Percentiles rank a stretch among this genome's conserved stretches.
Evolutionary conservation across 2,888 invertebrate species (phyloP).

Genomic region (Nephrocerus scutellatus): DNA sequence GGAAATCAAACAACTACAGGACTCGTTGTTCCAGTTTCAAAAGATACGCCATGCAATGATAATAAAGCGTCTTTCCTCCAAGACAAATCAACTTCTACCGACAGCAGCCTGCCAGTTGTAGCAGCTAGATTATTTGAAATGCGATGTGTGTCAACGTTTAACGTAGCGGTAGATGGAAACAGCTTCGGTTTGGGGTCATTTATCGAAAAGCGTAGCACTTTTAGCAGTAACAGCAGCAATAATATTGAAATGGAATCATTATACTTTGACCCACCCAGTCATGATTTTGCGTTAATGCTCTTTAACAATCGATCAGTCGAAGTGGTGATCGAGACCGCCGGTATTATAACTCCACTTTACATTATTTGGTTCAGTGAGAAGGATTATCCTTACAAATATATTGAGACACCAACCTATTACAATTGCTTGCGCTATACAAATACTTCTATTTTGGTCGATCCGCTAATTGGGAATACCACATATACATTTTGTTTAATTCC

Average conservation of each 20-base stretch:
- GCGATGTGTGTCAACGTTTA: background rate
- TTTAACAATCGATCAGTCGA: constrained; percentile 26
- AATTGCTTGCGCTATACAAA: constrained; percentile 30
- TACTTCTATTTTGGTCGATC: constrained; percentile 27
- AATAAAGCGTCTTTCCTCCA: too few species aligned
- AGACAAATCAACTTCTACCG: too few species aligned
- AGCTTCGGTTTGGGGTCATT: too few species aligned
- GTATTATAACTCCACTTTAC: constrained; percentile 19
- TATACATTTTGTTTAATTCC: constrained; percentile 40
- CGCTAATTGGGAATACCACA: constrained; percentile 30
- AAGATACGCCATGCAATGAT: too few species aligned
- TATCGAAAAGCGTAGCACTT: background rate
- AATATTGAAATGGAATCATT: constrained; percentile 14
- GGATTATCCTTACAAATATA: constrained; percentile 10
- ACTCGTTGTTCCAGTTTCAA: too few species aligned
- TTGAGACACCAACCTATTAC: constrained; percentile 24
- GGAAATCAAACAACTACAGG: constrained; percentile 13
- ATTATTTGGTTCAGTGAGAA: constrained; percentile 39
- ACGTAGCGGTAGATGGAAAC: constrained; percentile 1
- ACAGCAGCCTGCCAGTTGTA: background rate
- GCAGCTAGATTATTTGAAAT: background rate
- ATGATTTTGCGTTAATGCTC: constrained; percentile 31
- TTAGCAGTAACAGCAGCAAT: background rate
- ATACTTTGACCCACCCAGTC: constrained; percentile 29
- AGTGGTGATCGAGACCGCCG: constrained; percentile 25